phyloP scores from a whole-genome alignment of 2,797 vertebrate species.

The Limnodromus scolopaceus region DNA sequence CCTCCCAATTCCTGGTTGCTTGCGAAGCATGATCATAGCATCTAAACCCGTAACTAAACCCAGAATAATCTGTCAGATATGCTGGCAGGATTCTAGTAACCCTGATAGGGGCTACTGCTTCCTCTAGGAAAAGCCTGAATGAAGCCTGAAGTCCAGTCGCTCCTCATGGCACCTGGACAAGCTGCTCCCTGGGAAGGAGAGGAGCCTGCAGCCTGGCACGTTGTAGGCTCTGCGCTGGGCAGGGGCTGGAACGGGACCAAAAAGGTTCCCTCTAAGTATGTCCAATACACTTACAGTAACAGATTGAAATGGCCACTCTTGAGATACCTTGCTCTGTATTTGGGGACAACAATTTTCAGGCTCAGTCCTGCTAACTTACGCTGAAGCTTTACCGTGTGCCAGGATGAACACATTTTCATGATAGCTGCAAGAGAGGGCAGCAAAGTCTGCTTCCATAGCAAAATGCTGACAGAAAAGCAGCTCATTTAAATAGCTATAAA shows the following conservation, averaged over 20 bases:
- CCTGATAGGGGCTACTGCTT: not conserved
- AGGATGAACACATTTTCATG: not conserved
- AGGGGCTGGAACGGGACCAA: not conserved
- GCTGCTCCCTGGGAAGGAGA: not conserved
- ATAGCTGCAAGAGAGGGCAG: slow-evolving; percentile 36
- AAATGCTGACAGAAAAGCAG: not conserved
- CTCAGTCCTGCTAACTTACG: too few relatives aligned
- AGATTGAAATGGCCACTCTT: rapidly evolving
- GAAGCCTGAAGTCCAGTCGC: not conserved
- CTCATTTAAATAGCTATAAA: not conserved
- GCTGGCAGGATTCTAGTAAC: not conserved
- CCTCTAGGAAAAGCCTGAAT: not conserved
- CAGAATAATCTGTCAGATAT: not conserved
- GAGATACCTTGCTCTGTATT: not conserved
- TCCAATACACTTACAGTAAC: not conserved
- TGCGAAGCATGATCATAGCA: not conserved
- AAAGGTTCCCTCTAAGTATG: not conserved
- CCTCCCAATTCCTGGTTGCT: not conserved
- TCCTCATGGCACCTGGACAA: not conserved
- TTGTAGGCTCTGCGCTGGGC: rapidly evolving
- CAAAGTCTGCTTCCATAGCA: slow-evolving; percentile 1
- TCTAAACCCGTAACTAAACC: not conserved
- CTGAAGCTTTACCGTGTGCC: not conserved
- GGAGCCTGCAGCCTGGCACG: rapidly evolving
- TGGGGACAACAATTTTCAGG: not conserved